Percentiles rank a stretch among this genome's conserved stretches.
Conservation (phyloP, 2,888 invertebrate genomes). For the Habrosyne pyritoides region DNA sequence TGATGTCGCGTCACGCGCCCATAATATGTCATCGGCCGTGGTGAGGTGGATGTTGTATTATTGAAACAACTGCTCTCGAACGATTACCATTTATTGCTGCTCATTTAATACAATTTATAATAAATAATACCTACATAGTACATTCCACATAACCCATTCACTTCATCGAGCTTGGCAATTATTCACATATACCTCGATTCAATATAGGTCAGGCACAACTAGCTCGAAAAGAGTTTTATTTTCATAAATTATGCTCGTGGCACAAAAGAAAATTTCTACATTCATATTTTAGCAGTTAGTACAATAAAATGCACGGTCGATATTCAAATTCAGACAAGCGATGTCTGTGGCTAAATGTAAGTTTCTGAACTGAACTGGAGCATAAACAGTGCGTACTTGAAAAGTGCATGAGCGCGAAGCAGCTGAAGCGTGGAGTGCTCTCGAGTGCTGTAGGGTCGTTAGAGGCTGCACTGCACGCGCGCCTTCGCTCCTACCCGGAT, state of each 20-base stretch:
- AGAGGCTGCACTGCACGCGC: conserved; percentile 45
- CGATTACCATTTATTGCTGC: too few relatives aligned
- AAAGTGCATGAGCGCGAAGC: conserved; percentile 72
- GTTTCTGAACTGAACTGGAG: conserved; percentile 61
- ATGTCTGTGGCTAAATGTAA: conserved; percentile 50
- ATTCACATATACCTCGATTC: conserved; percentile 4
- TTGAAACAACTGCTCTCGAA: too few relatives aligned
- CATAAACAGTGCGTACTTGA: conserved; percentile 77
- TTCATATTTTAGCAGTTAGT: conserved; percentile 7
- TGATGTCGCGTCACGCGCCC: too few relatives aligned
- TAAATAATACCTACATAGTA: background rate
- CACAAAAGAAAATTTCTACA: background rate
- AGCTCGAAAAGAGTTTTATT: conserved; percentile 14
- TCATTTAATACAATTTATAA: too few relatives aligned
- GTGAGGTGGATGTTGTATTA: too few relatives aligned
- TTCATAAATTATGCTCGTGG: background rate
- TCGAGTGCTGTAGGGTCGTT: conserved; percentile 63
- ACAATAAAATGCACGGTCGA: conserved; percentile 25
- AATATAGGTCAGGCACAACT: conserved; percentile 17
- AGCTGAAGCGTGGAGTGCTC: conserved; percentile 59
- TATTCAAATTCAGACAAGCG: conserved; percentile 48
- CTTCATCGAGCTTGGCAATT: background rate
- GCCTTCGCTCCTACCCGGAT: conserved; percentile 33
- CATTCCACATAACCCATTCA: background rate
- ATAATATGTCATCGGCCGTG: too few relatives aligned